Conservation (phyloP, 92 coral and sea anemone genomes). For the Paramuricea clavata region DNA sequence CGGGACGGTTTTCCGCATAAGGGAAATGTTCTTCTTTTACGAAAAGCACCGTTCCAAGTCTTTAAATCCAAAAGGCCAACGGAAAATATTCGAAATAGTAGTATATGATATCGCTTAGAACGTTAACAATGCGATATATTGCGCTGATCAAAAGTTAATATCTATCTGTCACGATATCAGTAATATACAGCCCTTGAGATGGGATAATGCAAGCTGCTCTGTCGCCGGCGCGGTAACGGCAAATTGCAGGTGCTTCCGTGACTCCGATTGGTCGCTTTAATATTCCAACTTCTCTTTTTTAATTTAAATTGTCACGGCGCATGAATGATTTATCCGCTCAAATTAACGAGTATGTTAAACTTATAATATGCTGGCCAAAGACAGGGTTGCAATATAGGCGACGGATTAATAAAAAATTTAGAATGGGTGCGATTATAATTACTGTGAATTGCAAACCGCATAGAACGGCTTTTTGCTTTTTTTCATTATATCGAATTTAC, state of each 20-base stretch:
- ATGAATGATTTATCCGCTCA: constrained; percentile 10
- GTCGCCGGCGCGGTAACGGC: too few species aligned
- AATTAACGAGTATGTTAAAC: constrained; percentile 7
- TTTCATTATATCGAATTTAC: neutral
- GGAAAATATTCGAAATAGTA: neutral
- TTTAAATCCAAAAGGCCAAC: neutral
- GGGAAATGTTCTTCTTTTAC: neutral
- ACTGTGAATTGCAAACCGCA: too few species aligned
- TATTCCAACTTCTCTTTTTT: neutral
- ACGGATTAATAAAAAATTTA: too few species aligned
- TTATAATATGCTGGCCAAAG: neutral
- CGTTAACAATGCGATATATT: neutral
- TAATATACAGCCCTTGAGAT: neutral
- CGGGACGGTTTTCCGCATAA: neutral
- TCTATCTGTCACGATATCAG: neutral
- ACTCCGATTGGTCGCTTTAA: neutral
- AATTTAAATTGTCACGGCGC: constrained; percentile 9
- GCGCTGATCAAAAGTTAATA: neutral
- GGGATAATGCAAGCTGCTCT: neutral
- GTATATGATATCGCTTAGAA: neutral
- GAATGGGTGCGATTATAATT: too few species aligned
- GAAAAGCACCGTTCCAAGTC: neutral
- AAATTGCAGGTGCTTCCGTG: neutral
- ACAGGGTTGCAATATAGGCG: too few species aligned
- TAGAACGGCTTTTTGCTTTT: neutral